Base-by-base conservation (phyloP, 2,888 invertebrate species). In the Volucella inanis region DNA sequence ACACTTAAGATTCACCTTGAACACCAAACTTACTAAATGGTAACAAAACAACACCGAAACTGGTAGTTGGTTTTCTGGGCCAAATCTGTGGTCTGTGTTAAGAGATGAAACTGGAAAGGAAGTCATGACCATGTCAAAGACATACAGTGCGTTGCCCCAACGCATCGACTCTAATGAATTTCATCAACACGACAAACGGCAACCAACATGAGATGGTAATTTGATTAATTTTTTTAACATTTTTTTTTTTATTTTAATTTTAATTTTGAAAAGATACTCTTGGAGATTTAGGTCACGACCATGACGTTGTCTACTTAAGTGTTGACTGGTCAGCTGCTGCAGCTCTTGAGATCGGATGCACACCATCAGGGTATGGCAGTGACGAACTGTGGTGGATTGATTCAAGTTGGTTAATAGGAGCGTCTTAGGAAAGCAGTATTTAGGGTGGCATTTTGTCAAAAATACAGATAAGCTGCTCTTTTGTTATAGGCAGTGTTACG, bases 121-220 rank as follows among this genome's bases (percentile, higher is more conserved):
- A 75, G 80, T 80, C 84, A 84, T 71, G 84, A 71, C 80, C 84
- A 80, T 80, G 80, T 84, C 80, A 84, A 84, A 84, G 80, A 70
- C 67, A 71, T 52, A 41, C 59, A 71, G 84, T 84, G 65, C 84
- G 71, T 84, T 84, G 80, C 80, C 84, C 83, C 74, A 78, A 55
- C n/a, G 41, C 68, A 68, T 41, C 59, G 75, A 67, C 65, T 6
- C 77, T 70, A 77, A 77, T 77, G 77, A 62, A 70, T 70, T 77
- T 77, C 68, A 70, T 77, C 54, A 74, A 77, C 62, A 72, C 11
- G 12, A 49, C n/a, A 8, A 14, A n/a, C 31, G 31, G 41, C 31
- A 54, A 47, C 61, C 55, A 76, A 77, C 54, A 54, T 47, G 67
- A 59, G 65, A 75, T 78, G 78, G 41, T 64, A 71, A 71, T 71